phyloP scores from a whole-genome alignment of 2,797 vertebrate genomes.

The Halcyon badia region DNA sequence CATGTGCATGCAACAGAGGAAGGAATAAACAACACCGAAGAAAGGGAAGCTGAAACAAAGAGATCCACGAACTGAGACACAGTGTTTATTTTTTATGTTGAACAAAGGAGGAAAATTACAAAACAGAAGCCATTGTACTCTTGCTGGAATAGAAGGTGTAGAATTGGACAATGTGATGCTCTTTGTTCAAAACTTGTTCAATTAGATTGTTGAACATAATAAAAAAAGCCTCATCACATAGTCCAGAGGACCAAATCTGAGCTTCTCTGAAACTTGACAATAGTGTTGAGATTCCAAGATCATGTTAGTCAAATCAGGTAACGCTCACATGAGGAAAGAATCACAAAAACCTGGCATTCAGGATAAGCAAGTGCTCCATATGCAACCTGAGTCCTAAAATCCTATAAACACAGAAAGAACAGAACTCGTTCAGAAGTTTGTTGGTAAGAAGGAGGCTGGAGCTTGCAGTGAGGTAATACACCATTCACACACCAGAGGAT shows the following conservation, averaged over 20 bases:
- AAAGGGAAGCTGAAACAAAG: conserved; percentile 47
- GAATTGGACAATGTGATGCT: not conserved
- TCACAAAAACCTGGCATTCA: not conserved
- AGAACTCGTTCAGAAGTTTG: not conserved
- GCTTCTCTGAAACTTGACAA: not conserved
- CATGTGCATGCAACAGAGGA: conserved; percentile 57
- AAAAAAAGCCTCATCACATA: not conserved
- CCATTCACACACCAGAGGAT: not conserved
- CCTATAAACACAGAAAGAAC: not conserved
- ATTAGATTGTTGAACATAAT: not conserved
- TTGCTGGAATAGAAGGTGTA: not conserved
- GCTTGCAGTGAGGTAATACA: not conserved
- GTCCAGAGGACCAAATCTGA: not conserved
- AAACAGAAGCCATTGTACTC: conserved; percentile 26
- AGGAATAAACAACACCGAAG: conserved; percentile 41
- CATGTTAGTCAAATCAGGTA: not conserved
- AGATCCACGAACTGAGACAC: conserved; percentile 36
- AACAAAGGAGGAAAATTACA: conserved; percentile 49
- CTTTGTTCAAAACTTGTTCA: not conserved
- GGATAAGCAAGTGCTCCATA: not conserved
- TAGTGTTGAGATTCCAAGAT: not conserved
- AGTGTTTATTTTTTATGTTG: conserved; percentile 36
- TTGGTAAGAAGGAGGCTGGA: not conserved
- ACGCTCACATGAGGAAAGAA: not conserved
- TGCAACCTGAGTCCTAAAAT: not conserved